These are phyloP conservation scores for Thamnophis elegans DNA, from an alignment of 2,797 vertebrate species.

Conservation along the genomic window DNA sequence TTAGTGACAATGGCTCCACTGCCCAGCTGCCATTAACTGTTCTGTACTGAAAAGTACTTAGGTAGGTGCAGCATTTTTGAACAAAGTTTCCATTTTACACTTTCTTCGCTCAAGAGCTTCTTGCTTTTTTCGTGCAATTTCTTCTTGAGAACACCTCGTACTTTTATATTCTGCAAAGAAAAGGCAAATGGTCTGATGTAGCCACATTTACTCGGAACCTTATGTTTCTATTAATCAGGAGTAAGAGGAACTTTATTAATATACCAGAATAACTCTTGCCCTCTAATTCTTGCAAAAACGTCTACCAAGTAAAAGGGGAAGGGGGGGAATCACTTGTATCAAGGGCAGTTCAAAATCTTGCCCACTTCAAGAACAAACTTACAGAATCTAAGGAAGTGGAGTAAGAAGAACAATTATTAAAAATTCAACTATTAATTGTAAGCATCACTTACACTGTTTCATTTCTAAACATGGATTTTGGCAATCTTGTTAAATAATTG, in stretches of 20 bases:
- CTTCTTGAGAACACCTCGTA: constrained; percentile 83
- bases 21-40: neutral
- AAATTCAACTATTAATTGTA: neutral
- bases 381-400: neutral
- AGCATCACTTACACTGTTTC: neutral
- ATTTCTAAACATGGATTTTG: neutral
- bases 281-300: constrained; percentile 39
- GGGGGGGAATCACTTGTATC: constrained; percentile 26
- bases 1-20: neutral
- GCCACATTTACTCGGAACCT: neutral
- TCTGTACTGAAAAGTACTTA: constrained; percentile 48
- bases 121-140: constrained; percentile 92
- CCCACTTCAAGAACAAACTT: constrained; percentile 49
- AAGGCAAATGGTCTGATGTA: constrained; percentile 33
- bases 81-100: constrained; percentile 71
- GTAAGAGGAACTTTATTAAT: constrained; percentile 26
- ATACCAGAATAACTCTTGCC: constrained; percentile 28
- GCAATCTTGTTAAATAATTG: neutral
- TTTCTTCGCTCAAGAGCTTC: constrained; percentile 87
- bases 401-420: neutral
- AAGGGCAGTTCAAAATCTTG: constrained; percentile 43
- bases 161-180: constrained; percentile 71
- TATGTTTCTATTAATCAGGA: neutral
- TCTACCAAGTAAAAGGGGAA: neutral
- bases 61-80: constrained; percentile 65